Evolutionary conservation across 2,888 invertebrate species (phyloP).

Genomic region (Anticlea derivata): DNA sequence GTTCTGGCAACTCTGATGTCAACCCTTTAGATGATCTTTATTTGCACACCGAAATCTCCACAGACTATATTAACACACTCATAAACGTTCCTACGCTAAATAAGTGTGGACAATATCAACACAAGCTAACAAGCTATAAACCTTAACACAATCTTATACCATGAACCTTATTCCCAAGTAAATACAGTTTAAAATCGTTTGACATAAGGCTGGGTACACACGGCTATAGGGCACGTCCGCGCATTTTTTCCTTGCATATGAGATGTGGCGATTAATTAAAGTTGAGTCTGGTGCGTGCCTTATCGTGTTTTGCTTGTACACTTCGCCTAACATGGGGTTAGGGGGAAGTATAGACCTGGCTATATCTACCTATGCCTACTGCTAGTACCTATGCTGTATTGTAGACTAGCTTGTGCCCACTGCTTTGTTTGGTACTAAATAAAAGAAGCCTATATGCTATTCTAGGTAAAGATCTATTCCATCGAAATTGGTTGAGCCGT

Average conservation of each 20-base stretch:
- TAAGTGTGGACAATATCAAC: constrained; percentile 3
- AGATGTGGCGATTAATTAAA: constrained; percentile 58
- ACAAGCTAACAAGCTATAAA: not conserved
- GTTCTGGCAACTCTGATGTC: no score
- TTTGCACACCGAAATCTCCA: not conserved
- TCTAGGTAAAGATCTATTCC: no score
- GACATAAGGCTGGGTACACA: constrained; percentile 2
- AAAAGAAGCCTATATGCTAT: no score
- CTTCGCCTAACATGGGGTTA: constrained; percentile 7
- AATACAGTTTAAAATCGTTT: constrained; percentile 8
- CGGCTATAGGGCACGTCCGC: constrained; percentile 42
- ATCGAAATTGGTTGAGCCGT: no score
- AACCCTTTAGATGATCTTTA: no score
- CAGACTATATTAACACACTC: not conserved
- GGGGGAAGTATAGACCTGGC: constrained; percentile 1
- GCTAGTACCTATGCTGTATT: no score
- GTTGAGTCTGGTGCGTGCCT: constrained; percentile 58
- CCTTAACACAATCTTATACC: not conserved
- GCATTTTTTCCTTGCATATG: constrained; percentile 50
- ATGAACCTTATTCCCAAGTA: not conserved
- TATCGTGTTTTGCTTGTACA: constrained; percentile 42
- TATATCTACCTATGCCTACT: constrained; percentile 2
- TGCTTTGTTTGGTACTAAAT: no score
- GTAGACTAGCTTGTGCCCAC: no score
- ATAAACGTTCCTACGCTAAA: not conserved